Conservation (phyloP, 2,888 invertebrate species). For the Tricholauxania praeusta region DNA sequence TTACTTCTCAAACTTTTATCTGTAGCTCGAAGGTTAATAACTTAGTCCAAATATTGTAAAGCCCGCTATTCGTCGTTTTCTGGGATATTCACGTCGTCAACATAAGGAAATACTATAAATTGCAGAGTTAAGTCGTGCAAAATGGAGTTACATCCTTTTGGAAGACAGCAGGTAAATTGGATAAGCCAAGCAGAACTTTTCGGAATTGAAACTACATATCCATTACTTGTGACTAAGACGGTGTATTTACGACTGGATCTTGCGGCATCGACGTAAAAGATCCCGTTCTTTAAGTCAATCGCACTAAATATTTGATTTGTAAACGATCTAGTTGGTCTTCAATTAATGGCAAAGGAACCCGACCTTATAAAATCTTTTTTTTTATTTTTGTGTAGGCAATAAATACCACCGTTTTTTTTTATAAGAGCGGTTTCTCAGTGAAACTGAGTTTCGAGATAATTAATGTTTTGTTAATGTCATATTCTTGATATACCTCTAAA, state of each 20-base stretch:
- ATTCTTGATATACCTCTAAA: no score
- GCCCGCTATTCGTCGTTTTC: slow-evolving; percentile 8
- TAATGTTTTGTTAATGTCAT: no score
- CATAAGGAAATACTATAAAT: background rate
- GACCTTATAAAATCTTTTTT: no score
- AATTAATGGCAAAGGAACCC: no score
- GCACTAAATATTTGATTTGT: no score
- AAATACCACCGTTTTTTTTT: no score
- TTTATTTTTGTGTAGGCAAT: no score
- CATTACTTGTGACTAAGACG: background rate
- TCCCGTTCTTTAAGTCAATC: no score
- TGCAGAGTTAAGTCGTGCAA: background rate
- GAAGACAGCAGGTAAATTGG: background rate
- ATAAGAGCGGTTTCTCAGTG: no score
- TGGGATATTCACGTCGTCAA: slow-evolving; percentile 17
- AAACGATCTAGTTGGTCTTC: background rate
- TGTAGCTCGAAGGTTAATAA: background rate
- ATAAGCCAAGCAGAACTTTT: slow-evolving; percentile 7
- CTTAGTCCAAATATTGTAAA: slow-evolving; percentile 15
- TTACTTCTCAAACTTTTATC: no score
- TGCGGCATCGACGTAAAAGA: slow-evolving; percentile 1
- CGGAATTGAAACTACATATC: slow-evolving; percentile 9
- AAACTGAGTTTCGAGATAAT: no score
- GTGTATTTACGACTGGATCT: slow-evolving; percentile 7
- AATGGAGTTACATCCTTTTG: slow-evolving; percentile 3